phyloP scores from a whole-genome alignment of 2,888 invertebrate genomes.

The Microchrysa polita region DNA sequence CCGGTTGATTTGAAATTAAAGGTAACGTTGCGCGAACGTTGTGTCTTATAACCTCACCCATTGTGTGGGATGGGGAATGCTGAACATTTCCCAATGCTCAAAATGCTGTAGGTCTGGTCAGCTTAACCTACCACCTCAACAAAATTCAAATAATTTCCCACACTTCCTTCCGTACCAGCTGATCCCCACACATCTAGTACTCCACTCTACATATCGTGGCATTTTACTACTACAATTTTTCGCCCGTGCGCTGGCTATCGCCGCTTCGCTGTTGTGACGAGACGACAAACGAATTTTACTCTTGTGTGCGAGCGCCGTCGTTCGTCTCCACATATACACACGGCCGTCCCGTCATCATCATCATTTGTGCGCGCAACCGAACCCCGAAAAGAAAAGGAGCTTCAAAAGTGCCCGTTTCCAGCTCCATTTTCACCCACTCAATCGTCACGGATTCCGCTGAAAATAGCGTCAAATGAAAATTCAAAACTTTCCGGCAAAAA shows the following conservation, averaged over 20 bases:
- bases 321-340: too few species aligned
- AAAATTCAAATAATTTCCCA: too few species aligned
- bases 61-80: too few species aligned
- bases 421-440: conserved; percentile 35
- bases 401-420: conserved; percentile 46
- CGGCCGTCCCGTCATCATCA: conserved; percentile 46
- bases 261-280: conserved; percentile 46
- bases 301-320: conserved; percentile 28
- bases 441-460: conserved; percentile 20
- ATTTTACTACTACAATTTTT: conserved; percentile 19
- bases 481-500: conserved; percentile 36
- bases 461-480: conserved; percentile 40
- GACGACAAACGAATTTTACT: conserved; percentile 48
- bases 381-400: conserved; percentile 49
- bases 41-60: too few species aligned
- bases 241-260: conserved; percentile 9
- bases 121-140: too few species aligned
- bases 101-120: too few species aligned
- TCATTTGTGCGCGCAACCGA: conserved; percentile 52
- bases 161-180: too few species aligned
- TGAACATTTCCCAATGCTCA: too few species aligned
- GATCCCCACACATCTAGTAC: conserved; percentile 16
- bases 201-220: not conserved
- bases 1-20: too few species aligned
- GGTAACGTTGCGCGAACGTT: too few species aligned